Evolutionary conservation across 2,888 invertebrate genomes (phyloP).

Genomic region (Nemoura dubitans): DNA sequence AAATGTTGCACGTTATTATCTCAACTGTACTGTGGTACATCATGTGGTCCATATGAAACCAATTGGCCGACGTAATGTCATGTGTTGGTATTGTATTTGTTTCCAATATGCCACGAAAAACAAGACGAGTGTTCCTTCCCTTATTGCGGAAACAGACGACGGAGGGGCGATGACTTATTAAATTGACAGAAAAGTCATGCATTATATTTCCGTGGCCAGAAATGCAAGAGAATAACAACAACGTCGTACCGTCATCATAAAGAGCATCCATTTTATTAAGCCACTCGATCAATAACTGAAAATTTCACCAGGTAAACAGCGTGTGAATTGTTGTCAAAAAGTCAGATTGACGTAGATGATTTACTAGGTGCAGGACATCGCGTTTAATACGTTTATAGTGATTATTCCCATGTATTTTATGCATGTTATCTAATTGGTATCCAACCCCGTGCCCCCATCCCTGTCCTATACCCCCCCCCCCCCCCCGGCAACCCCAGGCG

Average conservation of each 20-base stretch:
- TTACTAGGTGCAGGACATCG: neutral
- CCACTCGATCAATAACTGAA: neutral
- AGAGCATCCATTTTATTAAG: neutral
- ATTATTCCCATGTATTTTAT: neutral
- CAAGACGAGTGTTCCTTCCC: neutral
- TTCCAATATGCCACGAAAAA: neutral
- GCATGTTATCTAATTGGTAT: neutral
- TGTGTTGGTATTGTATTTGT: slow-evolving; percentile 12
- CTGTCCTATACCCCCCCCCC: neutral
- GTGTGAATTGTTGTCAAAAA: neutral
- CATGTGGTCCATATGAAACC: neutral
- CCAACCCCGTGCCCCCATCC: neutral
- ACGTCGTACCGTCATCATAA: neutral
- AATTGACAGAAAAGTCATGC: neutral
- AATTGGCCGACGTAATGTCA: neutral
- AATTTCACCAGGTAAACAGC: neutral
- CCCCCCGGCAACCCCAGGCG: neutral
- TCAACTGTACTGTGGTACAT: neutral
- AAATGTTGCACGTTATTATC: neutral
- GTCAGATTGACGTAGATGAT: neutral
- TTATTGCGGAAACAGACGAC: neutral
- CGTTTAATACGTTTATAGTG: neutral
- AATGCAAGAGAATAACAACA: neutral
- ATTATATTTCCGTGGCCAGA: neutral
- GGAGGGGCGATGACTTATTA: neutral